Evolutionary conservation across 2,113 vertebrate genomes (phyloP), one percentile per base, ranked within the genome.

Genomic region (Hippocampus zosterae): DNA sequence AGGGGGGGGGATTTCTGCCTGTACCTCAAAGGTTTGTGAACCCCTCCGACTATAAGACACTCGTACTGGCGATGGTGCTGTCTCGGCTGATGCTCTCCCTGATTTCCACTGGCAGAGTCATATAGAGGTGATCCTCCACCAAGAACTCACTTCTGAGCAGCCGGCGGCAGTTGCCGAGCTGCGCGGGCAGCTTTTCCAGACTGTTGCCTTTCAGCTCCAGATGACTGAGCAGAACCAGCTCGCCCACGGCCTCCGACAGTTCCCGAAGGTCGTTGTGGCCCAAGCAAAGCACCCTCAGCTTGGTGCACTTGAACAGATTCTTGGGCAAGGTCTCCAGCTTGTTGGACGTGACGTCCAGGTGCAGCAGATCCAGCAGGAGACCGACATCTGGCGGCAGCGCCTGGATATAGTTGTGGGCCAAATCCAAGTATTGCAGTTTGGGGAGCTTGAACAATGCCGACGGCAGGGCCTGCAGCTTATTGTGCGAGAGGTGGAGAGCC

Each of bases 61-160:
- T 94, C n/a, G 92, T 90, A 88, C 95, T 96, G 65, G 94, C 90
- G 76, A 90, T 84, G 57, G 71, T 87, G 80, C 48, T 87, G 84
- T 98, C 96, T 91, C 93, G 93, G 80, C 94, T 95, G 79, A 98
- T 93, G 44, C 90, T 88, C 87, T 98, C 95, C 89, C 95, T 98
- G 57, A 94, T 92, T 67, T 99, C 95, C 0, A 92, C 89, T 15
- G 97, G 95, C 86, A 99, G 92, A 10, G 95, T 90, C 41, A 98
- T 96, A 88, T 96, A 98, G 81, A 99, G 95, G 77, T 98, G 96
- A 88, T 98, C 97, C 90, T 99, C 97, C 71, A 98, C 95, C 8
- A 94, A 60, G 10, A 99, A 93, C 74, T 92, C 91, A 0, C 86
- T 94, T 89, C 92, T 96, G 85, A 92, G 94, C 87, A 99, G 94